Percentiles rank a stretch among this genome's conserved stretches.
phyloP scores from a whole-genome alignment of 2,888 invertebrate genomes.

The Endotricha flammealis region DNA sequence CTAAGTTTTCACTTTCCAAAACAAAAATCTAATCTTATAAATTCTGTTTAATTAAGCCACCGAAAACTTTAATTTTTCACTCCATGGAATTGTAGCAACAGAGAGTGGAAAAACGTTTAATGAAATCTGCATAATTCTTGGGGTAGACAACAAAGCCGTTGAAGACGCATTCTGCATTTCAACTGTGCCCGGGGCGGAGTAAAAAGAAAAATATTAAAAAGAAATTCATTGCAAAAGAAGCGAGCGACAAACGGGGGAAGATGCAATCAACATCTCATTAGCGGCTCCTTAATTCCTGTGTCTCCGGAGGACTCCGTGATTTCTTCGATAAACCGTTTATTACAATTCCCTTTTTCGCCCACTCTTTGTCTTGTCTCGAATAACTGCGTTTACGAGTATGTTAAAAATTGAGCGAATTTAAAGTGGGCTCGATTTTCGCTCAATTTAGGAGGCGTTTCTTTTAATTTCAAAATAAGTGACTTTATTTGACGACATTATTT shows the following conservation, averaged over 20 bases:
- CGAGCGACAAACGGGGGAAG: slow-evolving; percentile 53
- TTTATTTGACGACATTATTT: no score
- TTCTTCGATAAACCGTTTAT: slow-evolving; percentile 67
- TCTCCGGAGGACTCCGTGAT: slow-evolving; percentile 49
- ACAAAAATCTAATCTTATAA: no score
- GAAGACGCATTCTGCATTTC: slow-evolving; percentile 58
- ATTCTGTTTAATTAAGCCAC: slow-evolving; percentile 10
- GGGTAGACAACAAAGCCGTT: slow-evolving; percentile 40
- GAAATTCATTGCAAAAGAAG: slow-evolving; percentile 49
- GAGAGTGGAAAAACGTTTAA: slow-evolving; percentile 26
- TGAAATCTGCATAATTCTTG: slow-evolving; percentile 45
- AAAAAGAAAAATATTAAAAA: slow-evolving; percentile 39
- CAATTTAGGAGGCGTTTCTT: no score
- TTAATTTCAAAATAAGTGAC: no score
- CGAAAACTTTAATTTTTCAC: slow-evolving; percentile 16
- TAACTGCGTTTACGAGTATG: slow-evolving; percentile 52
- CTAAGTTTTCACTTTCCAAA: no score
- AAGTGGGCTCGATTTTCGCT: slow-evolving; percentile 45
- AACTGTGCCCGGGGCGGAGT: slow-evolving; percentile 38
- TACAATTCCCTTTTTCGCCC: slow-evolving; percentile 47
- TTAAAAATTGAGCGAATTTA: slow-evolving; percentile 52
- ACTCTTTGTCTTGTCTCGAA: slow-evolving; percentile 43
- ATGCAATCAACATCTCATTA: slow-evolving; percentile 76
- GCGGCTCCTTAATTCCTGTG: slow-evolving; percentile 63
- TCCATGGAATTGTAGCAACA: slow-evolving; percentile 17